Conservation (phyloP, 2,888 invertebrate species). For the Muschampia plurimacula region DNA sequence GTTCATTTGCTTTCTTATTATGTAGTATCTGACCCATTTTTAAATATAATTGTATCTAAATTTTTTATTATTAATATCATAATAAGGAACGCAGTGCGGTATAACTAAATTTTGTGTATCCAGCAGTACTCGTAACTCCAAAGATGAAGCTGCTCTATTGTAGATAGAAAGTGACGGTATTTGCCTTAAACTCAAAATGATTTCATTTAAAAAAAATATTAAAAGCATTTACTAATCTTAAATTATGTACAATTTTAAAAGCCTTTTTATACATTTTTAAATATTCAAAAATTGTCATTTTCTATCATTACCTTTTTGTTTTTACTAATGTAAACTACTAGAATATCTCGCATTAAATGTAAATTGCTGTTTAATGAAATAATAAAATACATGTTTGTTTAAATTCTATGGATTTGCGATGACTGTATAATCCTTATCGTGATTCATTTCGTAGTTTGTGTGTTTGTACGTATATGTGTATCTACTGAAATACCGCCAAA, state of each 20-base stretch:
- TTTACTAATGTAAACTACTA: conserved; percentile 21
- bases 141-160: conserved; percentile 62
- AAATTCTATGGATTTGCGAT: conserved; percentile 81
- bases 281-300: conserved; percentile 28
- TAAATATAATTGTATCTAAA: conserved; percentile 41
- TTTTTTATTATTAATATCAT: conserved; percentile 58
- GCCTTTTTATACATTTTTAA: background rate
- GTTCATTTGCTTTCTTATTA: conserved; percentile 83
- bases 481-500: conserved; percentile 75
- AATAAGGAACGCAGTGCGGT: conserved; percentile 80
- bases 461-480: conserved; percentile 85
- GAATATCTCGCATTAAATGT: conserved; percentile 23
- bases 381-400: conserved; percentile 32
- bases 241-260: background rate
- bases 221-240: background rate
- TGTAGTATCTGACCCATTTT: conserved; percentile 47
- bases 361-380: conserved; percentile 15
- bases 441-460: conserved; percentile 82
- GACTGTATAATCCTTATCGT: conserved; percentile 80
- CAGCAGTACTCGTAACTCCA: conserved; percentile 84
- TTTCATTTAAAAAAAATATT: no score
- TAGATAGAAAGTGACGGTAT: conserved; percentile 63
- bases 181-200: conserved; percentile 44
- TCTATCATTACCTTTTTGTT: conserved; percentile 17
- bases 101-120: conserved; percentile 74